phyloP scores from a whole-genome alignment of 1,140 invertebrate genomes.

The Pseudomyrmex cubaensis region DNA sequence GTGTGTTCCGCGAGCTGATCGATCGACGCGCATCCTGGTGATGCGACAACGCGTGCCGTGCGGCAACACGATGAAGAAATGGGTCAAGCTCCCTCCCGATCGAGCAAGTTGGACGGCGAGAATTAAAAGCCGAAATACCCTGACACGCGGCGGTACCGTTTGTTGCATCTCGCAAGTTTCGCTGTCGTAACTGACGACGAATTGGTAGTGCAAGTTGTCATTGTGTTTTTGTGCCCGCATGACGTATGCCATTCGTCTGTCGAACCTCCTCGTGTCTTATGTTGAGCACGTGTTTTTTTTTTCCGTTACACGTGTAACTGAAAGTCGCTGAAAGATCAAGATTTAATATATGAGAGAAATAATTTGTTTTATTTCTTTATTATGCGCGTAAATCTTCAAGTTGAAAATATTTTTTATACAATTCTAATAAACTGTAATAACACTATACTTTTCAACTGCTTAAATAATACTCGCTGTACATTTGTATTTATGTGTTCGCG shows the following conservation, averaged over 20 bases:
- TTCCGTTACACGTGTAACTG: constrained; percentile 8
- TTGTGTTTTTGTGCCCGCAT: constrained; percentile 14
- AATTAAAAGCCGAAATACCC: constrained; percentile 62
- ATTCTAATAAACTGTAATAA: too few relatives aligned
- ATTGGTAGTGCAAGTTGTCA: constrained; percentile 50
- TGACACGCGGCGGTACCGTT: constrained; percentile 49
- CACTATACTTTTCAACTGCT: too few relatives aligned
- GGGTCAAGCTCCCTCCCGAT: constrained; percentile 46
- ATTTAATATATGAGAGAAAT: not conserved
- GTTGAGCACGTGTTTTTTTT: constrained; percentile 31
- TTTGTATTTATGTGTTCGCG: constrained; percentile 47
- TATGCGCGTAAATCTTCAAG: too few relatives aligned
- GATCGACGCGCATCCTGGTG: constrained; percentile 44
- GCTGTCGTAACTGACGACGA: constrained; percentile 43
- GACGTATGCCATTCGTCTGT: constrained; percentile 25
- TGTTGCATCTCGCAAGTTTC: constrained; percentile 39
- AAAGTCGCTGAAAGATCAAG: not conserved
- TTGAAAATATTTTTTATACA: too few relatives aligned
- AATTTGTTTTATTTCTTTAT: too few relatives aligned
- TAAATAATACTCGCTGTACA: too few relatives aligned
- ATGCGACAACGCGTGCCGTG: constrained; percentile 54
- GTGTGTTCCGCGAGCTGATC: constrained; percentile 56
- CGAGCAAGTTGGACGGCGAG: constrained; percentile 56
- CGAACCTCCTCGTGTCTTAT: constrained; percentile 23
- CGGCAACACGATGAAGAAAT: constrained; percentile 46